phyloP scores from a whole-genome alignment of 2,113 vertebrate species.

The Clinocottus analis region DNA sequence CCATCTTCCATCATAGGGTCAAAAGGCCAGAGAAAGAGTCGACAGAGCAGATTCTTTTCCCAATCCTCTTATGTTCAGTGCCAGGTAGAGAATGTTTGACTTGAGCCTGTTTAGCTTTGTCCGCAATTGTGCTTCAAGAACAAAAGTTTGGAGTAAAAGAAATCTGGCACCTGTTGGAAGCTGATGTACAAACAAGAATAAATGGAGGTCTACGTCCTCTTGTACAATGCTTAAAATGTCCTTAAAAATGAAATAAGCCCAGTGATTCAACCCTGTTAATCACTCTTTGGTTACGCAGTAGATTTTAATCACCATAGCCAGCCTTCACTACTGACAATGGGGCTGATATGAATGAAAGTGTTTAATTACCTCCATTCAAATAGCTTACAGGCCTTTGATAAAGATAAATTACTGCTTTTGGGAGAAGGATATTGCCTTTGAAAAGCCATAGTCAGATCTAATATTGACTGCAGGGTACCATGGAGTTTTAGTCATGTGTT shows the following conservation, averaged over 20 bases:
- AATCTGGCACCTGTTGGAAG: background rate
- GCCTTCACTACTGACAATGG: constrained; percentile 61
- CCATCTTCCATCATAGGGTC: constrained; percentile 65
- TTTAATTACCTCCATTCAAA: constrained; percentile 76
- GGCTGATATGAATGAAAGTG: constrained; percentile 75
- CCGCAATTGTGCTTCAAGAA: constrained; percentile 23
- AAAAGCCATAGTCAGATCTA: constrained; percentile 64
- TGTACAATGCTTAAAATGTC: constrained; percentile 51
- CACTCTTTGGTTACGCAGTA: constrained; percentile 59
- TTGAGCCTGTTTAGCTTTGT: constrained; percentile 33
- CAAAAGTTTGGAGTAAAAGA: constrained; percentile 10
- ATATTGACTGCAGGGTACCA: constrained; percentile 63
- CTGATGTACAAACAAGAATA: constrained; percentile 52
- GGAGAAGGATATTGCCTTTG: constrained; percentile 75
- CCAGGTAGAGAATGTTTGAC: constrained; percentile 46
- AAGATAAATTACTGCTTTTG: constrained; percentile 69
- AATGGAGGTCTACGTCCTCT: constrained; percentile 46
- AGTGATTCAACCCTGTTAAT: constrained; percentile 66
- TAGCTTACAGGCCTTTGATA: constrained; percentile 71
- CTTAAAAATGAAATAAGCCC: constrained; percentile 64
- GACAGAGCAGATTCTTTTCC: constrained; percentile 52
- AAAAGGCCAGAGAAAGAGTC: constrained; percentile 53
- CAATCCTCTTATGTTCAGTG: constrained; percentile 36
- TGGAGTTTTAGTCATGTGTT: constrained; percentile 57
- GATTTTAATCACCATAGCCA: constrained; percentile 72